phyloP scores from a whole-genome alignment of 1,140 invertebrate genomes.

The Thaumatotibia leucotreta region DNA sequence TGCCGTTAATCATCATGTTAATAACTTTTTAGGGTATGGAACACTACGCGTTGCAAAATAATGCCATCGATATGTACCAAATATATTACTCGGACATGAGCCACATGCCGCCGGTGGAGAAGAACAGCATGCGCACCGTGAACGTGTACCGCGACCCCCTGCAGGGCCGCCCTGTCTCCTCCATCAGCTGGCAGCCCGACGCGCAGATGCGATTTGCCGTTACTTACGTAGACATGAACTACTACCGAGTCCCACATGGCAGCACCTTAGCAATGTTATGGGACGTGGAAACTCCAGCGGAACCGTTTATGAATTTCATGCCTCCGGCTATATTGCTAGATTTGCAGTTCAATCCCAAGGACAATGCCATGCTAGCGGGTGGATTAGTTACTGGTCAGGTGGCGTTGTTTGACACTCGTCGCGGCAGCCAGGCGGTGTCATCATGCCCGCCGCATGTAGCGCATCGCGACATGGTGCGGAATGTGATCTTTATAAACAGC shows the following conservation, averaged over 20 bases:
- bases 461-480: constrained; percentile 86
- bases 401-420: constrained; percentile 86
- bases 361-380: constrained; percentile 83
- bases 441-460: constrained; percentile 81
- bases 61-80: constrained; percentile 94
- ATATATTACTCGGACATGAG: constrained; percentile 88
- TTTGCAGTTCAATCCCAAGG: constrained; percentile 93
- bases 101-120: constrained; percentile 78
- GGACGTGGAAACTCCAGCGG: constrained; percentile 95
- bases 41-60: constrained; percentile 92
- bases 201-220: constrained; percentile 89
- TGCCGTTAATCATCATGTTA: too few species aligned
- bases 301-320: constrained; percentile 84
- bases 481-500: constrained; percentile 87
- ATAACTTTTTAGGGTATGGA: constrained; percentile 93
- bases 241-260: constrained; percentile 74
- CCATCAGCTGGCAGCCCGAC: constrained; percentile 92
- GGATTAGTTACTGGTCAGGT: constrained; percentile 72
- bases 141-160: constrained; percentile 61
- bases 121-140: constrained; percentile 77
- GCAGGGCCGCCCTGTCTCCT: constrained; percentile 86
- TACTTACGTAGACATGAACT: constrained; percentile 89
- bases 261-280: constrained; percentile 88
- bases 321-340: constrained; percentile 85
- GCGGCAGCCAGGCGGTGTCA: constrained; percentile 79